These are phyloP conservation scores for Anthophora plumipes DNA, from an alignment of 2,888 invertebrate genomes.

Conservation along the genomic window DNA sequence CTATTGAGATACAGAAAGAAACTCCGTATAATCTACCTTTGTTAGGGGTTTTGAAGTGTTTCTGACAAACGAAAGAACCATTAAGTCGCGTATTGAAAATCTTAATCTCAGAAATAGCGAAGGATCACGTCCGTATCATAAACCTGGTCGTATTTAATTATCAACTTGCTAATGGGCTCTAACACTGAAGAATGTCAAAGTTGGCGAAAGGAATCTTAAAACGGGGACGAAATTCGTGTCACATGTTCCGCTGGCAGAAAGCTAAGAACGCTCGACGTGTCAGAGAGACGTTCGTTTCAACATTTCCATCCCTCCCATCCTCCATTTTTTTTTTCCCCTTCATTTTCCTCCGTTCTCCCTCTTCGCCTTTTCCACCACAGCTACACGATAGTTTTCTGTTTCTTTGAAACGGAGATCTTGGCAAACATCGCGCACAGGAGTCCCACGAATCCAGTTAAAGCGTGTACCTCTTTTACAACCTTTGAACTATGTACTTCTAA, in stretches of 20 bases:
- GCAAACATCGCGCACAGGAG: neutral
- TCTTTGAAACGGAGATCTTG: constrained; percentile 13
- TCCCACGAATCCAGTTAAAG: neutral
- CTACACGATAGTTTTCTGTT: neutral
- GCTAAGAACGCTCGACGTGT: constrained; percentile 18
- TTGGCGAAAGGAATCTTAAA: neutral
- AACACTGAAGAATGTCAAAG: neutral
- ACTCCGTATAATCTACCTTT: too few species aligned
- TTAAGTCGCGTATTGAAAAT: too few species aligned
- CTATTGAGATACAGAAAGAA: too few species aligned
- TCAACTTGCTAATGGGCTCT: too few species aligned
- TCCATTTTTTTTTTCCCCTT: too few species aligned
- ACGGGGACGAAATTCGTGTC: constrained; percentile 2
- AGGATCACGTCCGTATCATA: too few species aligned
- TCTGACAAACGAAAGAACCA: too few species aligned
- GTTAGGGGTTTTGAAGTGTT: too few species aligned
- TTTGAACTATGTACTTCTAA: neutral
- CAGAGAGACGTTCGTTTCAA: constrained; percentile 17
- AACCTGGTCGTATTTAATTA: too few species aligned
- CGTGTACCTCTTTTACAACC: neutral
- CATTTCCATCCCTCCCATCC: neutral
- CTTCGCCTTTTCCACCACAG: neutral
- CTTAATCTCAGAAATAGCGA: too few species aligned
- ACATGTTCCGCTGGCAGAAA: neutral
- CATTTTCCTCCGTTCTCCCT: too few species aligned